phyloP scores from a whole-genome alignment of 2,797 vertebrate species.

The Hybognathus amarus region DNA sequence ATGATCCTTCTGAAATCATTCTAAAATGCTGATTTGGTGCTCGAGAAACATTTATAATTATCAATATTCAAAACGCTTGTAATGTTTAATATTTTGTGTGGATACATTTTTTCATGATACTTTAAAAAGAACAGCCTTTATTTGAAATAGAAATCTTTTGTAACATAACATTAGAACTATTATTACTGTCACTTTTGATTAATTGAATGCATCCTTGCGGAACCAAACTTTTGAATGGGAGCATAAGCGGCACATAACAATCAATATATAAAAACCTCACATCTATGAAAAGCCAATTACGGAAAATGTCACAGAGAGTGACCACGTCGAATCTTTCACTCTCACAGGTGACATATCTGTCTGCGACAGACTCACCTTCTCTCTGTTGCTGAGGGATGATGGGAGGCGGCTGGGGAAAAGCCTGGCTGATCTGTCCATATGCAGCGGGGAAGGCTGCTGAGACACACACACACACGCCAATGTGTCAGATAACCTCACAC shows the following conservation, averaged over 20 bases:
- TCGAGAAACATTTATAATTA: neutral
- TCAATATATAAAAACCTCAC: neutral
- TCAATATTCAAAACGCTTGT: neutral
- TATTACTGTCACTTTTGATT: slow-evolving; percentile 3
- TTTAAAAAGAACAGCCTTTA: neutral
- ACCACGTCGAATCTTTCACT: neutral
- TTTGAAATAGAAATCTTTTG: neutral
- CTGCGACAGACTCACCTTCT: slow-evolving; percentile 87
- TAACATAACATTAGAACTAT: neutral
- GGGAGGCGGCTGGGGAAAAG: slow-evolving; percentile 97
- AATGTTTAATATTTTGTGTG: neutral
- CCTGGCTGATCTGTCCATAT: slow-evolving; percentile 99
- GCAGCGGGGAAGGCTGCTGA: slow-evolving; percentile 98
- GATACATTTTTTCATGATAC: neutral
- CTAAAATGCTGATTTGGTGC: neutral
- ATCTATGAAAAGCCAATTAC: slow-evolving; percentile 17
- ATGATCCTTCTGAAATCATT: neutral
- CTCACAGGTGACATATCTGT: slow-evolving; percentile 19
- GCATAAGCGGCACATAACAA: neutral
- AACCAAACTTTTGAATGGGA: neutral
- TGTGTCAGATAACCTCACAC: slow-evolving; percentile 62
- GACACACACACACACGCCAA: slow-evolving; percentile 72
- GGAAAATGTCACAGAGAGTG: slow-evolving; percentile 21
- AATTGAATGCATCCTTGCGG: neutral
- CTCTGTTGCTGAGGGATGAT: slow-evolving; percentile 98